Base-by-base conservation (phyloP, 2,113 vertebrate genomes). In the Origma solitaria region DNA sequence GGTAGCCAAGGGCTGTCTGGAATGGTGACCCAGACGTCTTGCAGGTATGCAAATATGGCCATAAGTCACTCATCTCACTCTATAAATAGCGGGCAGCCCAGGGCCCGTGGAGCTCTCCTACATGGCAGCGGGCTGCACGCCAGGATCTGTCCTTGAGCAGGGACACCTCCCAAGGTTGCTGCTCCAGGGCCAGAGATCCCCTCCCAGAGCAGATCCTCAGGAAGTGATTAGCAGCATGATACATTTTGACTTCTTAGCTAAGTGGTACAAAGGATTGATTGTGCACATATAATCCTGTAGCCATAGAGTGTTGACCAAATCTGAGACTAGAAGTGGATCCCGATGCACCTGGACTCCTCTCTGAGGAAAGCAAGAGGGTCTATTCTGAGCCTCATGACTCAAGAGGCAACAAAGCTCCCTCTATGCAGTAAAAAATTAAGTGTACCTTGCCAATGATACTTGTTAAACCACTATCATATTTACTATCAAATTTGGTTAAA, bases 361-460 rank as follows among this genome's bases (percentile, higher is more conserved):
- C 75, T 65, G 58, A 65, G 20, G 18, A n/a, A 65, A 37, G 15
- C 12, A 9, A 50, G 51, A 42, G 8, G 5, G 50, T 10, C 51
- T 73, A 2, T 19, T 51, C 37, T 44, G 27, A 81, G 24, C 31
- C 27, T 58, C 51, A 24, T 38, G 18, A 73, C 27, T 37, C 44
- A 81, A 72, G 4, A 71, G 21, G 7, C 56, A 17, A 71, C 8
- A 64, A 88, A 80, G 42, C 14, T 54, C 0, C 31, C 30, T 42
- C 18, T 65, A 14, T 3, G 6, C 33, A 66, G 33, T 38, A 65
- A 57, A 64, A 44, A 79, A 10, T 57, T 31, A 57, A 42, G 22
- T 15, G 4, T 33, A 57, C 15, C 9, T 73, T 66, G 51, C 31
- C 31, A 44, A 57, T 0, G 0, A 73, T 13, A 21, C 44, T 28